phyloP scores from a whole-genome alignment of 2,797 vertebrate species.

The Pantherophis vulpinus region DNA sequence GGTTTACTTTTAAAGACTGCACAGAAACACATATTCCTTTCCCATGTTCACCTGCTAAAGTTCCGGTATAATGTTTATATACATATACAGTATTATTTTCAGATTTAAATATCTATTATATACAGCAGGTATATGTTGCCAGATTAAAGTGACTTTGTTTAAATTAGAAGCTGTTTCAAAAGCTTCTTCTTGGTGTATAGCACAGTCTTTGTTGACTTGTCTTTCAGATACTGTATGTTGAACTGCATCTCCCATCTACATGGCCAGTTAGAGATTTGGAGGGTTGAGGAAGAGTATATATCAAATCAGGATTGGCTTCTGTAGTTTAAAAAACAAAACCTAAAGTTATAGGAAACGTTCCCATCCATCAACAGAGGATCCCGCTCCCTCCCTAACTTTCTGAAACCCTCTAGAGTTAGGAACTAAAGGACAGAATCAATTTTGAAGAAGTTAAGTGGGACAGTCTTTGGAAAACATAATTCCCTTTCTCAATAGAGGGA shows the following conservation, averaged over 20 bases:
- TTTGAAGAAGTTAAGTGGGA: constrained; percentile 42
- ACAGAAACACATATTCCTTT: not conserved
- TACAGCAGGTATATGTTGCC: not conserved
- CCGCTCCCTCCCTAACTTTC: not conserved
- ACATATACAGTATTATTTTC: not conserved
- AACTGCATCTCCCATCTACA: not conserved
- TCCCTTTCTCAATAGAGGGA: constrained; percentile 57
- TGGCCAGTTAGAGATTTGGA: not conserved
- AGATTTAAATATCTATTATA: not conserved
- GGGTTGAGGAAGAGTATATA: not conserved
- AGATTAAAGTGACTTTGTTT: not conserved
- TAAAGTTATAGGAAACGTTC: not conserved
- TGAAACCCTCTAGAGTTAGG: constrained; percentile 36
- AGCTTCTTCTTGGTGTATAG: not conserved
- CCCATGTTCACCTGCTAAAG: not conserved
- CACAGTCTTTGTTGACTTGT: not conserved
- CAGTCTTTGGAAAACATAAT: constrained; percentile 48
- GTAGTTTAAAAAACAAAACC: not conserved
- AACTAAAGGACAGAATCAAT: constrained; percentile 36
- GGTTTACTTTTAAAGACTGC: not conserved
- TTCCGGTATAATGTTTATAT: not conserved
- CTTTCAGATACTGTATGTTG: not conserved
- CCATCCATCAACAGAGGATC: not conserved
- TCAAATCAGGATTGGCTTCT: not conserved
- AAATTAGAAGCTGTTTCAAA: not conserved